These are phyloP conservation scores for Macrophya alboannulata DNA, from an alignment of 2,888 invertebrate species.

Conservation along the genomic window DNA sequence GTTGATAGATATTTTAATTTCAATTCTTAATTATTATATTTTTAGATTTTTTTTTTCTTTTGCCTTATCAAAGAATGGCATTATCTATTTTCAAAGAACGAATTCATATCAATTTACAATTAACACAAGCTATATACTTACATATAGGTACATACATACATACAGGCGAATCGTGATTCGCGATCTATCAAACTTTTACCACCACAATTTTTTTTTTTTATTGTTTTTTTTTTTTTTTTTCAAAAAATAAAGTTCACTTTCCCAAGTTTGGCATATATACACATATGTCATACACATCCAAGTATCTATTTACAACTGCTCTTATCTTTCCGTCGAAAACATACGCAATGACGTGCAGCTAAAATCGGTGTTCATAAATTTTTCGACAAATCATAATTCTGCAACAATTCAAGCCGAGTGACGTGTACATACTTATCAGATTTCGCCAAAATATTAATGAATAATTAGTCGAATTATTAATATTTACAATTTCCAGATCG, in stretches of 20 bases:
- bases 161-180: background rate
- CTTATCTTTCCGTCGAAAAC: background rate
- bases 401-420: background rate
- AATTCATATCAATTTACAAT: background rate
- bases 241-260: constrained; percentile 1
- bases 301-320: background rate
- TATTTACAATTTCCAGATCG: background rate
- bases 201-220: no score
- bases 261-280: background rate
- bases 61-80: background rate
- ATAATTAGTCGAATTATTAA: no score
- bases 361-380: background rate
- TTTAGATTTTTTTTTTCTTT: background rate
- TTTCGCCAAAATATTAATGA: no score
- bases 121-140: background rate
- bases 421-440: background rate
- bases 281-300: background rate
- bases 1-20: background rate
- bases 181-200: background rate
- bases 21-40: background rate
- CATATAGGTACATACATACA: no score
- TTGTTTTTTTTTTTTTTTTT: background rate
- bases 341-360: background rate
- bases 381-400: background rate
- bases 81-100: background rate